A percentile compares a stretch with the other conserved stretches of the same genome.
These are phyloP conservation scores for Engystomops pustulosus DNA, from an alignment of 2,113 vertebrate species.

Conservation along the genomic window DNA sequence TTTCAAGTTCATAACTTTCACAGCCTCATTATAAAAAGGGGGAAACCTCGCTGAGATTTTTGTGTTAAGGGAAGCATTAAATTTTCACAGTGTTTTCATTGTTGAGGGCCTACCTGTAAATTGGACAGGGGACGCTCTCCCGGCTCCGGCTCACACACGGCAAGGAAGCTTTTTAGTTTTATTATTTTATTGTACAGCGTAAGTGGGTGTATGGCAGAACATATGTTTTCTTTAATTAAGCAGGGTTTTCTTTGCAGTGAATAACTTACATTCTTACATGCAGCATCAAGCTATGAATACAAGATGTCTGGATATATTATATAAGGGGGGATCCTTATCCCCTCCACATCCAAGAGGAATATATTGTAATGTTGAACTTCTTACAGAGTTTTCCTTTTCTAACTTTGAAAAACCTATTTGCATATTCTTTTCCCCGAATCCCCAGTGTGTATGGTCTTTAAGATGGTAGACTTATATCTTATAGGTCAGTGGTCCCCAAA, in stretches of 20 bases:
- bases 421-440: too few relatives aligned
- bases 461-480: too few relatives aligned
- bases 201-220: conserved; percentile 1
- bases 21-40: conserved; percentile 50
- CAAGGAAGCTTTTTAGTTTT: neutral
- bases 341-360: too few relatives aligned
- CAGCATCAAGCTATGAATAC: neutral
- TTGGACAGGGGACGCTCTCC: neutral
- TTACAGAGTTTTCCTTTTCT: too few relatives aligned
- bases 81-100: conserved; percentile 54
- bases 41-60: conserved; percentile 29
- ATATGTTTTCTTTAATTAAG: neutral
- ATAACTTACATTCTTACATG: neutral
- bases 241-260: neutral
- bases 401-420: too few relatives aligned
- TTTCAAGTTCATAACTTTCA: conserved; percentile 58
- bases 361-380: too few relatives aligned
- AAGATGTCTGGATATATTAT: too few relatives aligned
- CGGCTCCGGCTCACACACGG: neutral
- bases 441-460: too few relatives aligned
- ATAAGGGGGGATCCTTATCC: too few relatives aligned
- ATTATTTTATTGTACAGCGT: neutral
- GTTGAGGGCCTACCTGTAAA: conserved; percentile 46
- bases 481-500: too few relatives aligned
- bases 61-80: conserved; percentile 56